Evolutionary conservation across 2,888 invertebrate species (phyloP).

Genomic region (Plagodis dolabraria): DNA sequence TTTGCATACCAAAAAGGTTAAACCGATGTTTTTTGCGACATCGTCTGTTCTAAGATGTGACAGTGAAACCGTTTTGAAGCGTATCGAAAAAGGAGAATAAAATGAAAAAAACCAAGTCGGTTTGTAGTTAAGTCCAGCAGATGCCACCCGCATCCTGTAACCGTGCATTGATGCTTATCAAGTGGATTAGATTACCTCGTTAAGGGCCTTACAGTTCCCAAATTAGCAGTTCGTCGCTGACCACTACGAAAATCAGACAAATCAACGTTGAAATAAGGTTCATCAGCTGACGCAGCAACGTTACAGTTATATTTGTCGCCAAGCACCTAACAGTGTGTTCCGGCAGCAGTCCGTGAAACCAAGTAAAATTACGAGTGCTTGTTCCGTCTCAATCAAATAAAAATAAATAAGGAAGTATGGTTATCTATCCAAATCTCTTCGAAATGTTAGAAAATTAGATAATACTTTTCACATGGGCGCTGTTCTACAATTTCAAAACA

Average conservation of each 20-base stretch:
- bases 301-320: not conserved
- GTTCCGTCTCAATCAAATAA: constrained; percentile 2
- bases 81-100: constrained; percentile 15
- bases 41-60: constrained; percentile 11
- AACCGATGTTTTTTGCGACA: constrained; percentile 12
- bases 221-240: too few relatives aligned
- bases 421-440: too few relatives aligned
- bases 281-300: too few relatives aligned
- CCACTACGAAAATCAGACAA: too few relatives aligned
- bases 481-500: too few relatives aligned
- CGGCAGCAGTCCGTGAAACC: too few relatives aligned
- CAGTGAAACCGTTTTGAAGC: constrained; percentile 17
- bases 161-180: constrained; percentile 30
- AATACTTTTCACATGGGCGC: too few relatives aligned
- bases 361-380: too few relatives aligned
- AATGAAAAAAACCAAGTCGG: constrained; percentile 13
- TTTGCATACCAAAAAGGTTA: constrained; percentile 11
- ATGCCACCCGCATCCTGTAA: constrained; percentile 33
- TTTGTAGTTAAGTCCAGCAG: constrained; percentile 10
- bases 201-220: not conserved
- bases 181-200: constrained; percentile 31
- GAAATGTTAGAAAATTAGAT: not conserved
- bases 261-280: too few relatives aligned
- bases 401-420: too few relatives aligned
- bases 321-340: too few relatives aligned